Conservation (phyloP, 1,140 invertebrate genomes). For the Bombyx mori region ASM3026992v2 NC_085117.1:14464001-14464500, state of each 20-base stretch:
- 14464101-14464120: slow-evolving; percentile 68
- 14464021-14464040: slow-evolving; percentile 12
- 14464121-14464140: slow-evolving; percentile 72
- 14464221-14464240: slow-evolving; percentile 63
- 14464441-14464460: neutral
- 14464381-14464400: slow-evolving; percentile 13
- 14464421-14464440: slow-evolving; percentile 6
- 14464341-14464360: slow-evolving; percentile 53
- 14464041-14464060: slow-evolving; percentile 55
- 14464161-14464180: slow-evolving; percentile 70
- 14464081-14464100: slow-evolving; percentile 69
- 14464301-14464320: slow-evolving; percentile 44
- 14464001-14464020: slow-evolving; percentile 44
- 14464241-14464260: slow-evolving; percentile 68
- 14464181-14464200: slow-evolving; percentile 71
- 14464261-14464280: slow-evolving; percentile 67
- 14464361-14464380: slow-evolving; percentile 26
- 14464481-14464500: too few species aligned
- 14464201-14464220: slow-evolving; percentile 70
- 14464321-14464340: slow-evolving; percentile 65
- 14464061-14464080: slow-evolving; percentile 62
- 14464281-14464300: slow-evolving; percentile 49
- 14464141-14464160: slow-evolving; percentile 63
- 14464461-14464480: too few species aligned
- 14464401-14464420: slow-evolving; percentile 13